Evolutionary conservation across 2,797 vertebrate species (phyloP), one percentile per base, ranked within the genome.

Genomic region (Pseudochaenichthys georgianus): DNA sequence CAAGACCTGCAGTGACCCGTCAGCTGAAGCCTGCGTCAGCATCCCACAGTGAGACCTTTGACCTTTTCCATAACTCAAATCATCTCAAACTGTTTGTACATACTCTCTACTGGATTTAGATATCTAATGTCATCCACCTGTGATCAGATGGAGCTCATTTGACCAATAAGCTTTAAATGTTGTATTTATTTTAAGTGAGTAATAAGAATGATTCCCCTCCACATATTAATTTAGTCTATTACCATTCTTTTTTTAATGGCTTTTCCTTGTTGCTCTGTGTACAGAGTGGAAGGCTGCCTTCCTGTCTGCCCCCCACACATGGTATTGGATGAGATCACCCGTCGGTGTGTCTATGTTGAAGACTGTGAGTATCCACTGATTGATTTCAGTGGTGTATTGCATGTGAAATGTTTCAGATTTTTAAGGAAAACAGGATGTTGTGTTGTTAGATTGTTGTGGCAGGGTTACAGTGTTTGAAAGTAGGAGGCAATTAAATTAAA

Each of bases 281-380:
- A 0, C 89, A 99, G 98, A 89, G 96, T 99, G 76, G 98, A 99
- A 92, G 97, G 96, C 83, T 99, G 98, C 88, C 89, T 98, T 57
- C 97, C 98, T 41, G 87, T 89, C 9, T 99, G 98, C 78, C 95
- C 96, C n/a, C 46, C 84, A 21, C 93, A 96, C 87, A 97, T 96
- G 96, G 94, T 99, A 70, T 89, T 99, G 92, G 98, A 99, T 88
- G 97, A 99, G 90, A 87, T 98, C 83, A 99, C 98, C 58, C 96
- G 94, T 76, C 96, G 96, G 87, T 99, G 98, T 66, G 98, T 99
- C 66, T 94, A 95, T 81, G 74, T 94, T 70, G 95, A 96, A 80
- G 98, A 99, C 88, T 99, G 98, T 99, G 93, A 94, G 97, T 91
- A 48, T 38, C 17, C 11, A 11, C 15, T 52, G 21, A 19, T 4